Evolutionary conservation across 2,888 invertebrate genomes (phyloP), one percentile per base, ranked within the genome.

Genomic region (Acronicta alni): DNA sequence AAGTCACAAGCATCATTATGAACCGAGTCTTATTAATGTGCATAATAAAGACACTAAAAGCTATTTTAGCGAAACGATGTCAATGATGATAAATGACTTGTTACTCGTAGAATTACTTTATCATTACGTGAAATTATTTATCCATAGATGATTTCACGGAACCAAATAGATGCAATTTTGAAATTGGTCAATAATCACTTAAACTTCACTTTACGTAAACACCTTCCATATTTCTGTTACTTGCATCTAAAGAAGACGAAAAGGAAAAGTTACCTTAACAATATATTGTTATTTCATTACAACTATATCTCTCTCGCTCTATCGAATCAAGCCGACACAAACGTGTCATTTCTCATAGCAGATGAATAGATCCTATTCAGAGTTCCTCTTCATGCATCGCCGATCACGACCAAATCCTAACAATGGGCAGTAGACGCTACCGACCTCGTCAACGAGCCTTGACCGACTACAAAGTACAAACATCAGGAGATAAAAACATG

Each of bases 371-470:
- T 62, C 58, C 82, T 81, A 83, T 86, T 84, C 73, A 83, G 72
- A 72, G 52, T 61, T 51, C 61, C 60, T 78, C 77, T 82, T 75
- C 79, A 85, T 82, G 88, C 80, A 82, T 67, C 75, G 80, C 41
- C 65, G 83, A 75, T 81, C 83, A 82, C 82, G 82, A 80, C 67
- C 66, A 69, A 77, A 71, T 67, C 74, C 67, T 59, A 79, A 87
- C 86, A 85, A 87, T 86, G 74, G 82, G 73, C 75, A 79, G 79
- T 71, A 67, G 75, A 74, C 49, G 64, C 76, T 79, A 70, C 79
- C 78, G 80, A 78, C 86, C 87, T 86, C 83, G 78, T 49, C 68
- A 67, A 57, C 74, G 61, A 82, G 75, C 87, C 88, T 88, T 88
- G 88, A 83, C 88, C 84, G 80, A 80, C 65, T 72, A 60, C 65